Percentiles rank a stretch among this genome's conserved stretches.
Conservation (phyloP, 92 coral and sea anemone species). For the Epizoanthus fatuus region DNA sequence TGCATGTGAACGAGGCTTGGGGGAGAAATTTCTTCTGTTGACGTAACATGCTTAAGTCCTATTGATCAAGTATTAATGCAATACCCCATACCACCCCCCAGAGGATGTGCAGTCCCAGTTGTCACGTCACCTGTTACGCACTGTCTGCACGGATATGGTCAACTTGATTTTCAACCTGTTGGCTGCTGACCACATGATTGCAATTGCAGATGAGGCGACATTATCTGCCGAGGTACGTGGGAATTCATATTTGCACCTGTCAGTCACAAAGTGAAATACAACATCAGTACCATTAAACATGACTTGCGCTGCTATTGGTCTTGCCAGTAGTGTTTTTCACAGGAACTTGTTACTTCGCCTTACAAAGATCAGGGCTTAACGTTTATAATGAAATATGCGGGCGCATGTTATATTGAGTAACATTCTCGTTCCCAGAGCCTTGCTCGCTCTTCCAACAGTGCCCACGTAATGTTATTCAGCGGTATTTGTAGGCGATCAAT, state of each 20-base stretch:
- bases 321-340: too few relatives aligned
- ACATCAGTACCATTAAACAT: too few relatives aligned
- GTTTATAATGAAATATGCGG: too few relatives aligned
- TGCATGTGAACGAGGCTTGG: too few relatives aligned
- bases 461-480: too few relatives aligned
- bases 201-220: constrained; percentile 83
- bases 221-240: constrained; percentile 86
- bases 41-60: background rate
- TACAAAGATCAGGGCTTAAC: too few relatives aligned
- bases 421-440: too few relatives aligned
- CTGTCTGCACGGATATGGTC: constrained; percentile 90
- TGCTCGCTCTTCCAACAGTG: too few relatives aligned
- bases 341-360: too few relatives aligned
- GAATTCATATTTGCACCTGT: background rate
- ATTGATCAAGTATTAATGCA: background rate
- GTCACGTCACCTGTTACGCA: constrained; percentile 91
- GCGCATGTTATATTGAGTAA: too few relatives aligned
- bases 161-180: constrained; percentile 87
- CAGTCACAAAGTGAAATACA: background rate
- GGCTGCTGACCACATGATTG: constrained; percentile 99
- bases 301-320: too few relatives aligned
- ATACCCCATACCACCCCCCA: constrained; percentile 33
- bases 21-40: background rate
- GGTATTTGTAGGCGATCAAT: too few relatives aligned
- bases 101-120: constrained; percentile 95